Evolutionary conservation across 2,797 vertebrate species (phyloP), one percentile per base, ranked within the genome.

Genomic region (Helostoma temminkii): DNA sequence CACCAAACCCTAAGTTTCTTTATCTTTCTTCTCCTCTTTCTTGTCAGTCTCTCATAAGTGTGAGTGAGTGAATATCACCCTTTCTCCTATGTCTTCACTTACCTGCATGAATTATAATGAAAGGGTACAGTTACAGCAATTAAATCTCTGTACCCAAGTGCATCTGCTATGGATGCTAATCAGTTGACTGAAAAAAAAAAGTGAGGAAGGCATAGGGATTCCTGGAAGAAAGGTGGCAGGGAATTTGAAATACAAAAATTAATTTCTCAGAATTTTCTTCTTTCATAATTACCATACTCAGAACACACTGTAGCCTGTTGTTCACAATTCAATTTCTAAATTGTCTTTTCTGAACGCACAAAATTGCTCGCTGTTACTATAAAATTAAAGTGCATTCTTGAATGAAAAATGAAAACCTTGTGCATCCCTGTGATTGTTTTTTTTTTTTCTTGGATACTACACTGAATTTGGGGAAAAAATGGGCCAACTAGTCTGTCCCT

Each of bases 91-190:
- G 28, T 46, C 66, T 69, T 74, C 45, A 39, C 62, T 70, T 57
- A 4, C 57, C 32, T 10, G n/a, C 55, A 65, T 61, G 49, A 62
- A 74, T 80, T 58, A 47, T 42, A 54, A 65, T 63, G 58, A 90
- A 90, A 90, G 89, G 87, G 88, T 90, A 79, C 60, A 80, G 70
- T 75, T 80, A 52, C 66, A 79, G 48, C 37, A 34, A 61, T 67
- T 76, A 82, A 88, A 90, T 89, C 68, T 75, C 55, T 74, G 65
- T 50, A 36, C 59, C 50, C 1, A 15, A 71, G 63, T 22, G 45
- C 52, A 34, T 66, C 67, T 30, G 68, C 45, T 74, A 24, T 24
- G 50, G 78, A 74, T 73, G 50, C 68, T 84, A 84, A 87, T 78
- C 53, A 66, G 47, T 58, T 25, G 68, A 52, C 61, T 52, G 63